A percentile compares a stretch with the other conserved stretches of the same genome.
Conservation (phyloP, 2,888 invertebrate species). For the Lamellibrachia columna region DNA sequence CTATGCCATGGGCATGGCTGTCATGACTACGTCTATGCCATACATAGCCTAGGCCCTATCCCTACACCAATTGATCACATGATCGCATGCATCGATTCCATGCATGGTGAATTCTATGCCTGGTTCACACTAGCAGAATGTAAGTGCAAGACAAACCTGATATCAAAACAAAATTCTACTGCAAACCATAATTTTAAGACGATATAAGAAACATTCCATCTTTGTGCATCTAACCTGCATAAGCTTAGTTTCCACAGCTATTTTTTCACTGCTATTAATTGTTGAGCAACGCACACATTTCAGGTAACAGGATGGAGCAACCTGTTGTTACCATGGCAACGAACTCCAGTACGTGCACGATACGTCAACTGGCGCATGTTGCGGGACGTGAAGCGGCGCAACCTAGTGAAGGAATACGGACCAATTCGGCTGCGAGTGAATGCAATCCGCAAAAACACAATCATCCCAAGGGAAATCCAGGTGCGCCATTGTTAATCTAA, state of each 20-base stretch:
- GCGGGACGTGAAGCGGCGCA: conserved; percentile 85
- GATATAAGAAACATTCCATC: too few relatives aligned
- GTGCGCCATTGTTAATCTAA: conserved; percentile 55
- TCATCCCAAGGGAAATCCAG: conserved; percentile 81
- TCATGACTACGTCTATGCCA: too few relatives aligned
- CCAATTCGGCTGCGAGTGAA: conserved; percentile 82
- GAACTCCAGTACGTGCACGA: conserved; percentile 36
- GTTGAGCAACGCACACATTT: not conserved
- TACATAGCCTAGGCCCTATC: too few relatives aligned
- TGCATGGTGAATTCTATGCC: too few relatives aligned
- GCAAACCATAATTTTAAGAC: too few relatives aligned
- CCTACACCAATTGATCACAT: too few relatives aligned
- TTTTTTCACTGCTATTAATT: not conserved
- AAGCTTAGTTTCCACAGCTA: not conserved
- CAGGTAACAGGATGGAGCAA: not conserved
- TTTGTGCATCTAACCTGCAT: too few relatives aligned
- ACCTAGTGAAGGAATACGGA: conserved; percentile 78
- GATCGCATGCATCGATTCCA: too few relatives aligned
- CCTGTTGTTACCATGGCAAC: conserved; percentile 21
- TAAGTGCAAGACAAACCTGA: too few relatives aligned
- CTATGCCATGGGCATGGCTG: too few relatives aligned
- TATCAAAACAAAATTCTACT: too few relatives aligned
- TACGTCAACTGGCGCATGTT: conserved; percentile 78
- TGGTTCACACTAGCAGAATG: too few relatives aligned
- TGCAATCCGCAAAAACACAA: conserved; percentile 83